Percentiles rank a stretch among this genome's conserved stretches.
Evolutionary conservation across 2,113 vertebrate genomes (phyloP).

Genomic region (Zosterops borbonicus): DNA sequence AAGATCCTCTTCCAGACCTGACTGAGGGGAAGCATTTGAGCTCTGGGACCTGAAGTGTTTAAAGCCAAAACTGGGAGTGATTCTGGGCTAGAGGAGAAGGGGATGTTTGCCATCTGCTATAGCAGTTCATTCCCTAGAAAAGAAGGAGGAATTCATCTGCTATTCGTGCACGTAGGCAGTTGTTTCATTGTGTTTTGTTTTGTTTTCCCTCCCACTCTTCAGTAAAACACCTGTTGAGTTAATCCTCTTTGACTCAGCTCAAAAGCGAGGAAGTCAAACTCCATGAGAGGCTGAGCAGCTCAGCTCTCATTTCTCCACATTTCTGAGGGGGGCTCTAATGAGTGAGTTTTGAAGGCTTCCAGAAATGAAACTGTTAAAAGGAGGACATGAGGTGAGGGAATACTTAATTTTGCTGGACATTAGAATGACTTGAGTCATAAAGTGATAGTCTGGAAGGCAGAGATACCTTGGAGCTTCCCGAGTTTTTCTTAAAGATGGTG

Average conservation of each 20-base stretch:
- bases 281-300: not conserved
- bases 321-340: not conserved
- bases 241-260: slow-evolving; percentile 24
- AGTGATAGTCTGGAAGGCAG: not conserved
- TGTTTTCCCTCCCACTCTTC: slow-evolving; percentile 9
- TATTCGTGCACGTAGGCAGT: not conserved
- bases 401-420: not conserved
- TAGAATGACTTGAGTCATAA: not conserved
- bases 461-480: not conserved
- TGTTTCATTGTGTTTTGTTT: slow-evolving; percentile 35
- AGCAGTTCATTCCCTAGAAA: not conserved
- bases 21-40: not conserved
- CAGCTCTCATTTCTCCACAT: not conserved
- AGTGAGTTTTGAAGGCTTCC: not conserved
- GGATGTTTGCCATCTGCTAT: slow-evolving; percentile 1
- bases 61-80: not conserved
- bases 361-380: not conserved
- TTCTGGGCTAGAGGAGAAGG: not conserved
- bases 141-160: not conserved
- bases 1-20: not conserved
- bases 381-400: not conserved
- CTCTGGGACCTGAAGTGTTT: not conserved
- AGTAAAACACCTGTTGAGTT: slow-evolving; percentile 44
- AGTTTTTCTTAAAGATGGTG: not conserved
- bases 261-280: slow-evolving; percentile 26